Evolutionary conservation across 1,140 invertebrate species (phyloP), one percentile per base, ranked within the genome.

Genomic region (Drosophila orosa): DNA sequence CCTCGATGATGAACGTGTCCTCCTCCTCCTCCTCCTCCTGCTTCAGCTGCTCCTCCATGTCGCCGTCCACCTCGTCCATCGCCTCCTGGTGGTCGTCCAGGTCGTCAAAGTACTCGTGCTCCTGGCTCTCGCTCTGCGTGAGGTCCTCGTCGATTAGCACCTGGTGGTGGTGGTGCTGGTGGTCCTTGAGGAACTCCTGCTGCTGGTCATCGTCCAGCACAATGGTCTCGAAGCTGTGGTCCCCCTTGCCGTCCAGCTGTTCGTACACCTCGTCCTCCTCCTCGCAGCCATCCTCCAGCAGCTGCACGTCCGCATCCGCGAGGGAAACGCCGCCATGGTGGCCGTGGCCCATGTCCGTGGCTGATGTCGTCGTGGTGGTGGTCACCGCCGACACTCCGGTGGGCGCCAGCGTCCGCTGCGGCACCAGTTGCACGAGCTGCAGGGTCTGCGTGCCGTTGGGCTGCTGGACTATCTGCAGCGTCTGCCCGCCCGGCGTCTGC

Each of bases 401-500:
- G 3, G 74, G 72, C 10, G 78, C 74, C 45, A 90, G n/a, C 7
- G 56, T 75, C 8, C 80, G 65, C 42, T 92, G 90, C 0, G 91
- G 81, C 25, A 91, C 68, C 12, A 91, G 39, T 27, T 91, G 90
- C 1, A 90, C 83, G 13, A 91, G 74, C 45, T 92, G 90, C 19
- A 92, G 73, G 5, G 84, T 86, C 37, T 92, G 87, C 17, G 91
- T 90, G 8, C 87, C 86, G 54, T 91, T 91, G 5, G 90, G 78
- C 29, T 91, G 91, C 52, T 92, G 91, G 5, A 92, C 91, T 45
- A 92, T 80, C 37, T 92, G 90, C 42, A 92, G 37, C 1, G 90
- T 90, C 22, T 91, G 90, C 0, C 91, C 91, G 45, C 82, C 85
- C 8, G 87, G 74, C 5, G 91, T 78, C 56, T 90, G 91, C 33